Evolutionary conservation across 2,888 invertebrate species (phyloP).

Genomic region (Cynaeus angustus): DNA sequence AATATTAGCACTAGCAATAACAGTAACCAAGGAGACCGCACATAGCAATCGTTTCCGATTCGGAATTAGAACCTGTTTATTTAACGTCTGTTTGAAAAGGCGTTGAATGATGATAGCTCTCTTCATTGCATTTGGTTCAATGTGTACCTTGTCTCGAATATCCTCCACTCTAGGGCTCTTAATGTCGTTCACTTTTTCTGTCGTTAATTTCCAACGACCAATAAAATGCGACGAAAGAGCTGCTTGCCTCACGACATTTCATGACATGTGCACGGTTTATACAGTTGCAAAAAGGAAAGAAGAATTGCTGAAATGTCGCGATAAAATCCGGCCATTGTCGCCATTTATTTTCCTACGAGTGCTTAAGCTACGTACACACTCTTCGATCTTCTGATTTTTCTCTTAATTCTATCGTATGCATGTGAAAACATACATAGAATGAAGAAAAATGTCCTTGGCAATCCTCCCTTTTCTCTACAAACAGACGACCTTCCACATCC

Average conservation of each 20-base stretch:
- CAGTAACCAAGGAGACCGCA: slow-evolving; percentile 55
- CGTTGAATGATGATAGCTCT: slow-evolving; percentile 50
- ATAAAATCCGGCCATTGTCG: slow-evolving; percentile 1
- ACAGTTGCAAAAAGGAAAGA: background rate
- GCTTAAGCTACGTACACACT: background rate
- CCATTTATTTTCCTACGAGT: background rate
- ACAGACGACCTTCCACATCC: too few relatives aligned
- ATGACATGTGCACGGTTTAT: slow-evolving; percentile 2
- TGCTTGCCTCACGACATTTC: slow-evolving; percentile 10
- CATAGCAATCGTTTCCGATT: slow-evolving; percentile 52
- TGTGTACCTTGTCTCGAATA: slow-evolving; percentile 49
- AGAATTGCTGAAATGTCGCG: slow-evolving; percentile 5
- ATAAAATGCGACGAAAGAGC: slow-evolving; percentile 7
- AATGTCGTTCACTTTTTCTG: slow-evolving; percentile 42
- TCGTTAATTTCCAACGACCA: slow-evolving; percentile 28
- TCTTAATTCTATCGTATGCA: too few relatives aligned
- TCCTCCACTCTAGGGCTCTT: slow-evolving; percentile 46
- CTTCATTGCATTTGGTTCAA: slow-evolving; percentile 47
- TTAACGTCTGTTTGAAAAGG: slow-evolving; percentile 52
- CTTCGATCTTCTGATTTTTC: too few relatives aligned
- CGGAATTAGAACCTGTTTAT: slow-evolving; percentile 52
- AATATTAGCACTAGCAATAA: slow-evolving; percentile 55
- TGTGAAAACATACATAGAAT: too few relatives aligned
- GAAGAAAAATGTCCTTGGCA: too few relatives aligned
- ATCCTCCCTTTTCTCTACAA: too few relatives aligned